Conservation (phyloP, 2,113 vertebrate genomes). For the Erythrocercus mccallii region DNA sequence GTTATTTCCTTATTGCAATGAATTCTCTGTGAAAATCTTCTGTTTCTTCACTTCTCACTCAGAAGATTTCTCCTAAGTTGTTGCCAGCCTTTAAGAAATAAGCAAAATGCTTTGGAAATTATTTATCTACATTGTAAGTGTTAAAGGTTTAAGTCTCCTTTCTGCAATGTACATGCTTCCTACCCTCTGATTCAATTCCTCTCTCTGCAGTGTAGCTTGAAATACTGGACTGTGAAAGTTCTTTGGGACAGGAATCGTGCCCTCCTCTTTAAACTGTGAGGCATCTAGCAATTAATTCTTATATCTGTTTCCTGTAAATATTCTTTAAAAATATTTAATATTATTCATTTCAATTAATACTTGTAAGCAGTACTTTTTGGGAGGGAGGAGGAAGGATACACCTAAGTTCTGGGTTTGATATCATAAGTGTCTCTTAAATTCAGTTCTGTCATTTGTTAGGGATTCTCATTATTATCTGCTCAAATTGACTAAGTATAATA, state of each 20-base stretch:
- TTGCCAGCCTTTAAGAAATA: not conserved
- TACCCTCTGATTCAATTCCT: not conserved
- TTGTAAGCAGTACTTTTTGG: not conserved
- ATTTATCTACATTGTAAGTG: not conserved
- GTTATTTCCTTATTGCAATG: not conserved
- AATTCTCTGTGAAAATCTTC: not conserved
- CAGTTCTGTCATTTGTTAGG: not conserved
- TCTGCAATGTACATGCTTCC: not conserved
- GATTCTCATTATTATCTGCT: not conserved
- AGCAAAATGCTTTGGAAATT: not conserved
- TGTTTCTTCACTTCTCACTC: not conserved
- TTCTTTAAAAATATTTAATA: not conserved
- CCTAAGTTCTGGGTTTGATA: not conserved
- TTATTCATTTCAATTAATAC: not conserved
- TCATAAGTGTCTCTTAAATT: not conserved
- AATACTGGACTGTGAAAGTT: not conserved
- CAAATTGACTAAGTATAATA: not conserved
- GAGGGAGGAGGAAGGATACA: rapidly evolving
- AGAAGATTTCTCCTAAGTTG: not conserved
- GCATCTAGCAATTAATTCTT: not conserved
- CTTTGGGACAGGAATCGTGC: not conserved
- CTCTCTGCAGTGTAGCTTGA: not conserved
- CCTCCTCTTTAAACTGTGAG: not conserved
- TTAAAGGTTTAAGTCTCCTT: not conserved
- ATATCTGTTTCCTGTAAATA: not conserved